phyloP scores from a whole-genome alignment of 2,888 invertebrate species.

The Scaptomyza polygonia region DNA sequence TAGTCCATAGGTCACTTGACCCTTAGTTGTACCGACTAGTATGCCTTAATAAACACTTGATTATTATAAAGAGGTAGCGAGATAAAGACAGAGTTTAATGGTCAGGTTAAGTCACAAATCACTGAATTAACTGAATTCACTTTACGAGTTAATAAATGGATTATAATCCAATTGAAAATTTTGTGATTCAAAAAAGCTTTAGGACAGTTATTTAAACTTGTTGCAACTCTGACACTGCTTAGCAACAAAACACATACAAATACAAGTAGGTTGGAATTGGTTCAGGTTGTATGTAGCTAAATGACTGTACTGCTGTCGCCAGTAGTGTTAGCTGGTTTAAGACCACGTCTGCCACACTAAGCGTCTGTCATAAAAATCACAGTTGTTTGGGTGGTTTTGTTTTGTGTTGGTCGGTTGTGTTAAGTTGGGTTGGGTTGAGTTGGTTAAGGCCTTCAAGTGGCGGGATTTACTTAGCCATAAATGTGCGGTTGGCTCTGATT shows the following conservation, averaged over 20 bases:
- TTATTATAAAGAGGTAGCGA: too few species aligned
- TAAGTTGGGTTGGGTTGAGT: background rate
- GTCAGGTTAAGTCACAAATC: too few species aligned
- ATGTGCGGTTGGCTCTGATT: slow-evolving; percentile 41
- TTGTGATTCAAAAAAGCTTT: too few species aligned
- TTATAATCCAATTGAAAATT: too few species aligned
- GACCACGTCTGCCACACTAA: slow-evolving; percentile 55
- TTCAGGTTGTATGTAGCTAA: background rate
- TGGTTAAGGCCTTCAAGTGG: slow-evolving; percentile 69
- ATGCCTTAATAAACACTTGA: too few species aligned
- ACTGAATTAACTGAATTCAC: too few species aligned
- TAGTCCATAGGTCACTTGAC: too few species aligned
- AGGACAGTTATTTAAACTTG: background rate
- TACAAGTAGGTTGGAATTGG: background rate
- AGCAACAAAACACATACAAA: background rate
- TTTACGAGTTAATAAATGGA: too few species aligned
- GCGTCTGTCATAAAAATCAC: slow-evolving; percentile 79
- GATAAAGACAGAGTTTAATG: too few species aligned
- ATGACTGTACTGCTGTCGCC: slow-evolving; percentile 37
- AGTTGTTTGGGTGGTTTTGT: slow-evolving; percentile 26
- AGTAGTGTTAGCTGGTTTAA: slow-evolving; percentile 43
- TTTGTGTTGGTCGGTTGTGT: background rate
- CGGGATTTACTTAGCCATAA: slow-evolving; percentile 80
- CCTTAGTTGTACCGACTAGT: too few species aligned
- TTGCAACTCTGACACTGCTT: background rate